These are phyloP conservation scores for Sphaerodactylus townsendi DNA, from an alignment of 2,113 vertebrate genomes.

Conservation along the genomic window DNA sequence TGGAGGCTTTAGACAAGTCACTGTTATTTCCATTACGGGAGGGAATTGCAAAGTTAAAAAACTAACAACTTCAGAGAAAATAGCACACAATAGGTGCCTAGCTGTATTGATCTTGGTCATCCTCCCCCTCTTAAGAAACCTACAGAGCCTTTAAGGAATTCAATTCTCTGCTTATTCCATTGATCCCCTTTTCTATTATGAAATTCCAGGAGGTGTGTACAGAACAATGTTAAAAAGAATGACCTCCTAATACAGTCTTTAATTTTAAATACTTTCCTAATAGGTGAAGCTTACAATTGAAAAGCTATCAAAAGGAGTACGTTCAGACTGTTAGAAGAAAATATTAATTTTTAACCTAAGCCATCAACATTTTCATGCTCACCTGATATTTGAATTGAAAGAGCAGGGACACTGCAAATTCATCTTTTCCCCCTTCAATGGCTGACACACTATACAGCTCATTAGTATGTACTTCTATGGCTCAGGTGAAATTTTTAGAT, in stretches of 20 bases:
- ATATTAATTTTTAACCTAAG: not conserved
- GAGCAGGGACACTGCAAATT: not conserved
- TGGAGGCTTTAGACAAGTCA: not conserved
- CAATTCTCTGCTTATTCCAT: not conserved
- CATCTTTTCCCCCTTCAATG: not conserved
- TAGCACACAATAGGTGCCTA: accelerated
- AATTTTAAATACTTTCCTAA: conserved; percentile 7
- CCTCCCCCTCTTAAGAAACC: not conserved
- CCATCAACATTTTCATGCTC: not conserved
- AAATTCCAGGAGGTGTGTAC: not conserved
- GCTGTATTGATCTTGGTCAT: not conserved
- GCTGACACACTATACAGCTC: not conserved
- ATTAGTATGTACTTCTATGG: not conserved
- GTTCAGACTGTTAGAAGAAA: not conserved
- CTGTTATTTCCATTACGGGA: not conserved
- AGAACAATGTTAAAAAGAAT: not conserved
- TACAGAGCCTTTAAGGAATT: not conserved
- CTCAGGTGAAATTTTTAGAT: not conserved
- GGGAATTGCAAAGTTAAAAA: not conserved
- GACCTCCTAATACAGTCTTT: not conserved
- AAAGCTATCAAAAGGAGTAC: not conserved
- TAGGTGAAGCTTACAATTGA: not conserved
- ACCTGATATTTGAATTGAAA: not conserved
- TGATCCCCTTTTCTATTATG: accelerated
- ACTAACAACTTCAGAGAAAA: not conserved